phyloP scores from a whole-genome alignment of 2,113 vertebrate genomes.

The Halichoeres trimaculatus region DNA sequence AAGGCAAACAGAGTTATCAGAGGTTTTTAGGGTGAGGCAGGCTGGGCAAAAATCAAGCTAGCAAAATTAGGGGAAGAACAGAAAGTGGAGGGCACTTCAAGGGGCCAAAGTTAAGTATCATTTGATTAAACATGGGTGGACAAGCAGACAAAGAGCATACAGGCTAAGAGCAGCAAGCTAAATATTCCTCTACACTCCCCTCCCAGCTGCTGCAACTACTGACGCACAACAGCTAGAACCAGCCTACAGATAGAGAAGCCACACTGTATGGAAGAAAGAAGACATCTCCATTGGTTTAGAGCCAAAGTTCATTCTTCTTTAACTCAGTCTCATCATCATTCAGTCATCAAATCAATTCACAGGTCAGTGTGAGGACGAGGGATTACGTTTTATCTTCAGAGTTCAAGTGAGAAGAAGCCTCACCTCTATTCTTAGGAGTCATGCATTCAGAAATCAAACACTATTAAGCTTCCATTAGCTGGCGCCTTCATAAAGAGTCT shows the following conservation, averaged over 20 bases:
- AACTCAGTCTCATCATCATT: slow-evolving; percentile 7
- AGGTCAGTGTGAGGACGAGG: slow-evolving; percentile 46
- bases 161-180: slow-evolving; percentile 56
- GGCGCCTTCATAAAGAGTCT: slow-evolving; percentile 31
- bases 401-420: slow-evolving; percentile 49
- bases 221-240: slow-evolving; percentile 14
- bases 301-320: slow-evolving; percentile 12
- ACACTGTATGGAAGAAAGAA: neutral
- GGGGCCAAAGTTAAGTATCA: slow-evolving; percentile 40
- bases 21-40: slow-evolving; percentile 53
- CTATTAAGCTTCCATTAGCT: slow-evolving; percentile 4
- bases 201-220: neutral
- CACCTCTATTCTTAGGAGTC: slow-evolving; percentile 12
- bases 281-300: slow-evolving; percentile 17
- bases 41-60: slow-evolving; percentile 52
- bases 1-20: slow-evolving; percentile 64
- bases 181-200: slow-evolving; percentile 24
- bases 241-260: slow-evolving; percentile 5
- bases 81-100: slow-evolving; percentile 41
- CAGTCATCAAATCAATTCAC: slow-evolving; percentile 13
- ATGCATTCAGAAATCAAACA: slow-evolving; percentile 30
- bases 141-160: slow-evolving; percentile 62
- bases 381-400: slow-evolving; percentile 28
- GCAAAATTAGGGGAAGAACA: slow-evolving; percentile 4
- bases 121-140: slow-evolving; percentile 61